These are phyloP conservation scores for Cryptops parisi DNA, from an alignment of 2,888 invertebrate genomes.

Conservation along the genomic window DNA sequence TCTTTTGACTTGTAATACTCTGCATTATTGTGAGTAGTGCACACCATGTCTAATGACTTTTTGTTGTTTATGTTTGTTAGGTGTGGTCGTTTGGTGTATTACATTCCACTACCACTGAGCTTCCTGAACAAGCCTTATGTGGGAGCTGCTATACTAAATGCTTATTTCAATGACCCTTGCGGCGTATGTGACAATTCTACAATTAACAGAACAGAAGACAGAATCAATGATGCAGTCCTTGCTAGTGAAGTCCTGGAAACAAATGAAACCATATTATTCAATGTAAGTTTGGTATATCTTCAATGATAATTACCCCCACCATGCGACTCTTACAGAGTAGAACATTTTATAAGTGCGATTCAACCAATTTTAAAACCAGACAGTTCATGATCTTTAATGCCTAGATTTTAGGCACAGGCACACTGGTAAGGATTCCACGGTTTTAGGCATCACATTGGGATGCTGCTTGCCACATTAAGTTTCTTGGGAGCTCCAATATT, in stretches of 20 bases:
- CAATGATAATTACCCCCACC: too few species aligned
- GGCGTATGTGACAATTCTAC: conserved; percentile 3
- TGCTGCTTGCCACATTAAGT: too few species aligned
- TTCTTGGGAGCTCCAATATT: too few species aligned
- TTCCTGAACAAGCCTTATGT: conserved; percentile 11
- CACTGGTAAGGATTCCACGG: too few species aligned
- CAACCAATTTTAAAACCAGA: too few species aligned
- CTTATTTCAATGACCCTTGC: conserved; percentile 3
- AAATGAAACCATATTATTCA: background rate
- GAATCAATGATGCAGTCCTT: background rate
- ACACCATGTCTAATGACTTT: background rate
- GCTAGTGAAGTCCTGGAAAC: background rate
- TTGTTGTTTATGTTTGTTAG: conserved; percentile 20
- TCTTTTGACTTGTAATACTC: background rate
- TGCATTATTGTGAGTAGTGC: background rate
- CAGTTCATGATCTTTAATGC: too few species aligned
- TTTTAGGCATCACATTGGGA: too few species aligned
- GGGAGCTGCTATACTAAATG: background rate
- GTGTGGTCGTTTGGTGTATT: conserved; percentile 25
- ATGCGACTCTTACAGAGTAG: too few species aligned
- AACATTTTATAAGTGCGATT: too few species aligned
- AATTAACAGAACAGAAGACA: background rate
- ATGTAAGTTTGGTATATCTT: too few species aligned
- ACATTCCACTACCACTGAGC: conserved; percentile 25
- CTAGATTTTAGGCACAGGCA: too few species aligned